Evolutionary conservation across 2,113 vertebrate genomes (phyloP), one percentile per base, ranked within the genome.

Genomic region (Gavia stellata): DNA sequence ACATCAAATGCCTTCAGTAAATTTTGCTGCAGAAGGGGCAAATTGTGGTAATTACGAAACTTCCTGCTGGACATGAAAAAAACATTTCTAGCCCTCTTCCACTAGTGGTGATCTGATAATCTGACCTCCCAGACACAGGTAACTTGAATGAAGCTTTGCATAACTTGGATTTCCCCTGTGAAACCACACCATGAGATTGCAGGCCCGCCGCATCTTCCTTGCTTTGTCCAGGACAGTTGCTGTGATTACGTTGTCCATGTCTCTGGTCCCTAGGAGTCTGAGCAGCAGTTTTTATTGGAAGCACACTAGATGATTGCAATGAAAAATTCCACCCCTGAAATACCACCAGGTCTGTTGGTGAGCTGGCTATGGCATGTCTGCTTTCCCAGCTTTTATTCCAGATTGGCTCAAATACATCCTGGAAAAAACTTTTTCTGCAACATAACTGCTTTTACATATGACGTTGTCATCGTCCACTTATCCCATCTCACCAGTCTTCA

Each of bases 191-290:
- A 0, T 34, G 40, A 72, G 19, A 16, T 4, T 45, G 17, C 40
- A 79, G 45, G 26, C 3, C 7, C 3, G 3, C 17, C 2, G 0
- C 16, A 17, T 42, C 28, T 38, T 90, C 42, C 17, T 88, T 58
- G 21, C 0, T 0, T 28, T 70, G 21, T 24, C 24, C 53, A 65
- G 25, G 10, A 50, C 13, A 52, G 21, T 11, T 80, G n/a, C 15
- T 80, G 19, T 42, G 19, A 20, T 45, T 25, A 36, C 0, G 1
- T 33, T 93, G 49, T 47, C 31, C 7, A 2, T 50, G 5, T 62
- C 34, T 86, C 38, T 88, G 9, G 4, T 53, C 31, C 14, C 29
- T 29, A 34, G 11, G 18, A 81, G 14, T 25, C 50, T 50, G 23
- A 70, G 47, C 25, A 67, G 19, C 15, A 66, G 10, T 42, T 83